Conservation (phyloP, 2,888 invertebrate species). For the Gnatocerus cornutus region DNA sequence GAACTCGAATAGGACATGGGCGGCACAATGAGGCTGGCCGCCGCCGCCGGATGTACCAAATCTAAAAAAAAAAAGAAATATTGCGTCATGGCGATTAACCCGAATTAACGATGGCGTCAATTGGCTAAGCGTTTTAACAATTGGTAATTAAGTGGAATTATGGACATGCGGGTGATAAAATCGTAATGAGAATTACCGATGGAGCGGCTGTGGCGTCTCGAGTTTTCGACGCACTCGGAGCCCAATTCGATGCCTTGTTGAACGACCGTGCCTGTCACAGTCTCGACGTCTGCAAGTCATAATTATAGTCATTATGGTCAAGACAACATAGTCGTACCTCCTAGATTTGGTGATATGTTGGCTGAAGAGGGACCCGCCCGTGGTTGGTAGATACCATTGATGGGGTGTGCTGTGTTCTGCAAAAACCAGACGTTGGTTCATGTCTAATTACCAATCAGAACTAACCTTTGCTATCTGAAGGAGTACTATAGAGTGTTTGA, state of each 20-base stretch:
- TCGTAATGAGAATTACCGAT: conserved; percentile 58
- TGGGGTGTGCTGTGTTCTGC: conserved; percentile 92
- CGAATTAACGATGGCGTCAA: neutral
- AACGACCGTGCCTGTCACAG: conserved; percentile 62
- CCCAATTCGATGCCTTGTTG: conserved; percentile 79
- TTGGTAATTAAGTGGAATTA: conserved; percentile 4
- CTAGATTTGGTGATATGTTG: conserved; percentile 62
- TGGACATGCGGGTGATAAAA: neutral
- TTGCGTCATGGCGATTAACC: neutral
- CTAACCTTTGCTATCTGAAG: conserved; percentile 96
- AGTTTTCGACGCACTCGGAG: conserved; percentile 76
- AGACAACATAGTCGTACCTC: conserved; percentile 54
- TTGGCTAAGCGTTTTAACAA: conserved; percentile 3
- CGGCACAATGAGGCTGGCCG: conserved; percentile 81
- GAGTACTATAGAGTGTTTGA: conserved; percentile 98
- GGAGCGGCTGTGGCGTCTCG: conserved; percentile 66
- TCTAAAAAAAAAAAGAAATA: neutral
- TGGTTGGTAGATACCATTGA: conserved; percentile 90
- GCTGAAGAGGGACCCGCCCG: conserved; percentile 66
- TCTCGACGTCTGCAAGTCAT: conserved; percentile 55
- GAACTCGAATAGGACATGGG: conserved; percentile 98
- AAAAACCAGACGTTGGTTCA: conserved; percentile 57
- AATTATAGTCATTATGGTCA: neutral
- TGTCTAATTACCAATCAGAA: conserved; percentile 28
- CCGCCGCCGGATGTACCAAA: conserved; percentile 17